A percentile compares a stretch with the other conserved stretches of the same genome.
These are phyloP conservation scores for Euwallacea similis DNA, from an alignment of 1,140 invertebrate genomes.

Conservation along the genomic window DNA sequence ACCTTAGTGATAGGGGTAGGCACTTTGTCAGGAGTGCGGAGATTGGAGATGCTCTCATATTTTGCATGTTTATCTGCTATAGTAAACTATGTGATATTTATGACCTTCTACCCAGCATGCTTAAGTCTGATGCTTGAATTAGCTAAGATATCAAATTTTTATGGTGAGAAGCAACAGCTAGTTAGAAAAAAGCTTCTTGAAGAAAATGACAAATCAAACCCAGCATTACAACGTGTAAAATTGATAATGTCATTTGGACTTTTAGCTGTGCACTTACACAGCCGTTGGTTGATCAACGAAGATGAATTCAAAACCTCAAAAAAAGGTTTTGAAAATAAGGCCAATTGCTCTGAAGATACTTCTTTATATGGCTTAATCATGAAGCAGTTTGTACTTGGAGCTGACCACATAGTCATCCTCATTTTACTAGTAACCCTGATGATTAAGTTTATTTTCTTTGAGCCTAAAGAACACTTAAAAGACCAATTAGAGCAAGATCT, in stretches of 20 bases:
- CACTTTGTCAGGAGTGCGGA: slow-evolving; percentile 64
- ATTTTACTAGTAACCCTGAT: slow-evolving; percentile 79
- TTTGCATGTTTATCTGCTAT: slow-evolving; percentile 46
- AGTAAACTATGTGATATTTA: slow-evolving; percentile 48
- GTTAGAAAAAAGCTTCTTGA: slow-evolving; percentile 42
- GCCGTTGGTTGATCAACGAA: slow-evolving; percentile 53
- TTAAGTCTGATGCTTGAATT: slow-evolving; percentile 45
- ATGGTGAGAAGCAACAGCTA: slow-evolving; percentile 39
- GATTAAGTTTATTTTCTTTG: slow-evolving; percentile 90
- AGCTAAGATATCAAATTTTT: slow-evolving; percentile 41
- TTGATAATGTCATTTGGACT: slow-evolving; percentile 90
- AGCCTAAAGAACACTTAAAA: slow-evolving; percentile 68
- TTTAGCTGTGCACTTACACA: slow-evolving; percentile 82
- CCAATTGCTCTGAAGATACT: slow-evolving; percentile 48
- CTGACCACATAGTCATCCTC: slow-evolving; percentile 87
- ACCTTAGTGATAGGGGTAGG: slow-evolving; percentile 77
- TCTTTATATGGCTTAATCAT: slow-evolving; percentile 52
- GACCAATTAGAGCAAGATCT: slow-evolving; percentile 45
- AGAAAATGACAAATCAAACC: slow-evolving; percentile 63
- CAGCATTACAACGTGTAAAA: slow-evolving; percentile 91
- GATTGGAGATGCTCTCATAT: slow-evolving; percentile 44
- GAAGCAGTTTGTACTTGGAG: slow-evolving; percentile 66
- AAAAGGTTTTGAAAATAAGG: slow-evolving; percentile 14
- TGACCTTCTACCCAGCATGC: slow-evolving; percentile 49
- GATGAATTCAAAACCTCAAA: slow-evolving; percentile 21